phyloP scores from a whole-genome alignment of 2,888 invertebrate genomes.

The Plagodis pulveraria region DNA sequence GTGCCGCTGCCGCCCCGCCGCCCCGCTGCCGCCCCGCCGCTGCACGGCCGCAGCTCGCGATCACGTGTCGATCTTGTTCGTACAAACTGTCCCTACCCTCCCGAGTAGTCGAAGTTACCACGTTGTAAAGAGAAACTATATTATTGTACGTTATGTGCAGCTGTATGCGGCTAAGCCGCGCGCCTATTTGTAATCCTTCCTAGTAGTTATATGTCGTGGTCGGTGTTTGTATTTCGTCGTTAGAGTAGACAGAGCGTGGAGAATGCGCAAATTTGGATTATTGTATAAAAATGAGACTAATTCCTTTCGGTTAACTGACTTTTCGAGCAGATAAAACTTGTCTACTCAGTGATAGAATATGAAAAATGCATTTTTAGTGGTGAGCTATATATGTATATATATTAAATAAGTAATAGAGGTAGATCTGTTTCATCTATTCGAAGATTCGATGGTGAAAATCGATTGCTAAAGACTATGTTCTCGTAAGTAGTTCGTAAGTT shows the following conservation, averaged over 20 bases:
- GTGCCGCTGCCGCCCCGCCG: conserved; percentile 38
- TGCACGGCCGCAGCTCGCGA: conserved; percentile 34
- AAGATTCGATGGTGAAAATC: conserved; percentile 80
- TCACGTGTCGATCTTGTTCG: conserved; percentile 54
- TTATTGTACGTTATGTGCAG: conserved; percentile 77
- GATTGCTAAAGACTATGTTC: conserved; percentile 82
- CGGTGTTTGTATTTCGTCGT: conserved; percentile 57
- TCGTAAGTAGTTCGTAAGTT: conserved; percentile 71
- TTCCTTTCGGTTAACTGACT: conserved; percentile 75
- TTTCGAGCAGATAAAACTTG: conserved; percentile 83
- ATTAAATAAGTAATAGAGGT: conserved; percentile 74
- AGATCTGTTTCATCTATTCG: conserved; percentile 85
- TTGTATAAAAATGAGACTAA: conserved; percentile 68
- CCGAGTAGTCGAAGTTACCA: conserved; percentile 79
- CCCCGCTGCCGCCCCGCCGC: conserved; percentile 37
- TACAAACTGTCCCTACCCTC: conserved; percentile 74
- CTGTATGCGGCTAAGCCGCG: conserved; percentile 77
- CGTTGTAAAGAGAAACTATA: conserved; percentile 70
- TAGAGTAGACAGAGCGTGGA: conserved; percentile 51
- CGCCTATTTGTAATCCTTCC: conserved; percentile 78
- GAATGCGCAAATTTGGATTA: conserved; percentile 44
- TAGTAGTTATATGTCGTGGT: conserved; percentile 74
- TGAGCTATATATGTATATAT: conserved; percentile 79
- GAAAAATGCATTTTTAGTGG: conserved; percentile 83
- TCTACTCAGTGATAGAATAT: conserved; percentile 82